A percentile compares a stretch with the other conserved stretches of the same genome.
Evolutionary conservation across 2,888 invertebrate genomes (phyloP).

Genomic region (Drosophila rellima): DNA sequence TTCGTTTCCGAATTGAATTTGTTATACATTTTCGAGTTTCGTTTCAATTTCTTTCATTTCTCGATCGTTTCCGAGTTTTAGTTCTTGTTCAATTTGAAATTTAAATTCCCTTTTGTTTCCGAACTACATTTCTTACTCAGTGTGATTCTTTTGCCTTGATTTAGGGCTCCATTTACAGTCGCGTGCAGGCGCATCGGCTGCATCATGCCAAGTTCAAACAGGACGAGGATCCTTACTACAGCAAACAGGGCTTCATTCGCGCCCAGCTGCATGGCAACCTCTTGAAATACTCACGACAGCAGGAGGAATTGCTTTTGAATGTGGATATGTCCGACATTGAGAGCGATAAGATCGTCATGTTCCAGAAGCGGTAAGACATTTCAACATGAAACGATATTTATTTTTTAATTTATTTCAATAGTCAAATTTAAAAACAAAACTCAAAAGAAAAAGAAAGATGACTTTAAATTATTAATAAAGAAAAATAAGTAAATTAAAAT

Average conservation of each 20-base stretch:
- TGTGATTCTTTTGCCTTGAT: neutral
- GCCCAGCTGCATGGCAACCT: constrained; percentile 92
- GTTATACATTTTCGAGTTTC: neutral
- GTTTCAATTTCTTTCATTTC: constrained; percentile 4
- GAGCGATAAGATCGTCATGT: constrained; percentile 91
- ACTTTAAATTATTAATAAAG: too few relatives aligned
- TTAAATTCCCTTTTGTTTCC: too few relatives aligned
- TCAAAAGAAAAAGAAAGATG: too few relatives aligned
- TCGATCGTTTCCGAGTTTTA: neutral
- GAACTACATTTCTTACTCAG: neutral
- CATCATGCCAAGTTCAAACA: constrained; percentile 93
- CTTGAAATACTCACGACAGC: constrained; percentile 88
- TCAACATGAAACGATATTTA: neutral
- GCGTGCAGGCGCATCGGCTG: constrained; percentile 93
- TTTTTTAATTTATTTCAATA: too few relatives aligned
- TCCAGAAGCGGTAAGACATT: constrained; percentile 91
- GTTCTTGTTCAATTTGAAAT: neutral
- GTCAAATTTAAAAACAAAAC: too few relatives aligned
- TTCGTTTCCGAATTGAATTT: neutral
- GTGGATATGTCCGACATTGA: constrained; percentile 94
- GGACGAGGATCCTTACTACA: constrained; percentile 92
- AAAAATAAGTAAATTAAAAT: too few relatives aligned
- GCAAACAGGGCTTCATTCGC: constrained; percentile 92
- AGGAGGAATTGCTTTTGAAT: constrained; percentile 88
- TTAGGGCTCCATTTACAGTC: constrained; percentile 93